These are phyloP conservation scores for Myripristis jacobus DNA, from an alignment of 2,797 vertebrate species.

Conservation along the genomic window DNA sequence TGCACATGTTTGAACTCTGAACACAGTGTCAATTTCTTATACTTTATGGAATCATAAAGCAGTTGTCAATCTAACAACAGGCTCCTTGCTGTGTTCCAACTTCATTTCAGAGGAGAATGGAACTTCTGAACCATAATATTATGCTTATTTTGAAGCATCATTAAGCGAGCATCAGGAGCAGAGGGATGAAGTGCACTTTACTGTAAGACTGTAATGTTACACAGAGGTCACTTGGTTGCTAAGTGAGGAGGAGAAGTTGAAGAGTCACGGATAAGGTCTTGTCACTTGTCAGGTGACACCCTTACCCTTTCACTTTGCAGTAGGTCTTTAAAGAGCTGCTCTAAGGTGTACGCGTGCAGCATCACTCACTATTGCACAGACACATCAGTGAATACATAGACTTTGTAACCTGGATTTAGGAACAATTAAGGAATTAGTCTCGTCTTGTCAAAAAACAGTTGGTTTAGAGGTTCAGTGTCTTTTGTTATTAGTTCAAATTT, in stretches of 20 bases:
- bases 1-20: conserved; percentile 36
- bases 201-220: conserved; percentile 70
- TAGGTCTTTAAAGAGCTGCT: conserved; percentile 23
- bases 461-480: conserved; percentile 13
- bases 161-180: conserved; percentile 50
- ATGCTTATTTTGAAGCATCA: conserved; percentile 82
- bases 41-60: conserved; percentile 36
- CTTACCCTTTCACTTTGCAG: conserved; percentile 30
- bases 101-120: conserved; percentile 60
- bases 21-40: conserved; percentile 37
- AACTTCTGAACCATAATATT: conserved; percentile 54
- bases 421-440: conserved; percentile 3
- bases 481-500: conserved; percentile 24
- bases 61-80: conserved; percentile 28
- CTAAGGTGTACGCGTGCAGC: conserved; percentile 25
- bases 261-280: conserved; percentile 29
- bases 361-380: conserved; percentile 56
- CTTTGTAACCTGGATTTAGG: conserved; percentile 16
- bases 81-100: conserved; percentile 45
- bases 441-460: neutral
- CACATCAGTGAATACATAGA: conserved; percentile 28
- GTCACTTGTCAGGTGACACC: conserved; percentile 6
- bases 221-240: conserved; percentile 46
- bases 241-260: conserved; percentile 26
- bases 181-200: conserved; percentile 86